Evolutionary conservation across 2,888 invertebrate genomes (phyloP).

Genomic region (Phalera bucephala): DNA sequence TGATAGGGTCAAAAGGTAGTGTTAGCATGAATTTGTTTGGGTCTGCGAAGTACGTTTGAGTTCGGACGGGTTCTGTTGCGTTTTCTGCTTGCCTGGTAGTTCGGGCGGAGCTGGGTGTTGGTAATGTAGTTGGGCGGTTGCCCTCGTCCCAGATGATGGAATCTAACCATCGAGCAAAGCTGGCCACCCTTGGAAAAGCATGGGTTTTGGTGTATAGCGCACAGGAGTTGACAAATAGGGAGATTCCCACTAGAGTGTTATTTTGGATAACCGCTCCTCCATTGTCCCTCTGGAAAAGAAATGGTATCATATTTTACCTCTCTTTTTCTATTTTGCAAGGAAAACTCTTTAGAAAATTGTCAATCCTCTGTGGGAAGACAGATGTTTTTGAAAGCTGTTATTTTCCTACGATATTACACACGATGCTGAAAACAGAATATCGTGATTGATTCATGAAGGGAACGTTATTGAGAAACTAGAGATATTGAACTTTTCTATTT

Average conservation of each 20-base stretch:
- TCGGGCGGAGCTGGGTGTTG: slow-evolving; percentile 13
- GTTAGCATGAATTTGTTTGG: slow-evolving; percentile 60
- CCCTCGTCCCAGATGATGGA: slow-evolving; percentile 72
- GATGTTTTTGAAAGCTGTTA: too few species aligned
- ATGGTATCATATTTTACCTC: too few species aligned
- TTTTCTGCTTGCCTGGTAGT: slow-evolving; percentile 1
- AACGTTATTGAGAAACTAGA: too few species aligned
- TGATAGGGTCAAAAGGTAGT: slow-evolving; percentile 66
- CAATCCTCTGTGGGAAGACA: too few species aligned
- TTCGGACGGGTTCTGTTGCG: neutral
- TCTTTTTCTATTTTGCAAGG: too few species aligned
- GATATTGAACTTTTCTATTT: too few species aligned
- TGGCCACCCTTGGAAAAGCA: slow-evolving; percentile 66
- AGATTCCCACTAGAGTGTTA: slow-evolving; percentile 61
- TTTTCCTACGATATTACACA: too few species aligned
- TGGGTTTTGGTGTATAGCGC: slow-evolving; percentile 67
- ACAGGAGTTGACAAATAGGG: slow-evolving; percentile 63
- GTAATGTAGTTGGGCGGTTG: slow-evolving; percentile 39
- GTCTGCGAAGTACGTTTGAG: slow-evolving; percentile 34
- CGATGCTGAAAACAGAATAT: too few species aligned
- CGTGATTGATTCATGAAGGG: too few species aligned
- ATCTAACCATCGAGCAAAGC: slow-evolving; percentile 63
- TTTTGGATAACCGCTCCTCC: slow-evolving; percentile 74
- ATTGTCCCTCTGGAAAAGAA: slow-evolving; percentile 63
- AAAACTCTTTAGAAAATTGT: too few species aligned